These are phyloP conservation scores for Lagenorhynchus albirostris DNA, from an alignment of 2,113 vertebrate species.

Conservation along the genomic window DNA sequence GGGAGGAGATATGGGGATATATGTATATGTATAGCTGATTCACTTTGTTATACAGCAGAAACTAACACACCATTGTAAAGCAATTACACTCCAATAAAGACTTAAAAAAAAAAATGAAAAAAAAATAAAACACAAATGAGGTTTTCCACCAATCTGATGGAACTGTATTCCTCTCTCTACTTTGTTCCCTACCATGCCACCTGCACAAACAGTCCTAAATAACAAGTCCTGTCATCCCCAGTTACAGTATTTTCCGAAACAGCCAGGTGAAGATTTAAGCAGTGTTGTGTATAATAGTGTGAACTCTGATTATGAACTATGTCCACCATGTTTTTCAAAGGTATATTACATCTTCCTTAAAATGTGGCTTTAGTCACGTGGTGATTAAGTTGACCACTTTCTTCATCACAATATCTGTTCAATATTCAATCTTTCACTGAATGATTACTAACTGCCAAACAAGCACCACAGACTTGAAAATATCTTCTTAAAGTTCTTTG, in stretches of 20 bases:
- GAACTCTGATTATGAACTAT: constrained; percentile 25
- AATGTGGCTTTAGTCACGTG: neutral
- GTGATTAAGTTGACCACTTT: neutral
- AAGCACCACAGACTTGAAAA: neutral
- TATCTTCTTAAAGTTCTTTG: neutral
- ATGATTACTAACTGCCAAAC: neutral
- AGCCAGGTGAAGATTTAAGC: neutral
- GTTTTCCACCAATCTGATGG: neutral
- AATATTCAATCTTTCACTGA: neutral
- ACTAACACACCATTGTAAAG: too few species aligned
- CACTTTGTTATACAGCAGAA: too few species aligned
- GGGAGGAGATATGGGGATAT: too few species aligned
- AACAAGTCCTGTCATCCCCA: neutral
- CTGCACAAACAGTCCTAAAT: neutral
- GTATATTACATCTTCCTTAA: neutral
- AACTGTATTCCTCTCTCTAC: neutral
- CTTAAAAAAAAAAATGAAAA: too few species aligned
- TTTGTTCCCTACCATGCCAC: neutral
- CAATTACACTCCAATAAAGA: too few species aligned
- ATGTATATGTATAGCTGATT: too few species aligned
- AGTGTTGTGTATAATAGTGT: neutral
- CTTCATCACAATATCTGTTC: neutral
- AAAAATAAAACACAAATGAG: neutral
- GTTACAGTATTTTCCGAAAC: constrained; percentile 16
- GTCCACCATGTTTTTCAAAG: neutral